Percentiles rank a stretch among this genome's conserved stretches.
Conservation (phyloP, 23 tunicate species). For the Trididemnum clinides region DNA sequence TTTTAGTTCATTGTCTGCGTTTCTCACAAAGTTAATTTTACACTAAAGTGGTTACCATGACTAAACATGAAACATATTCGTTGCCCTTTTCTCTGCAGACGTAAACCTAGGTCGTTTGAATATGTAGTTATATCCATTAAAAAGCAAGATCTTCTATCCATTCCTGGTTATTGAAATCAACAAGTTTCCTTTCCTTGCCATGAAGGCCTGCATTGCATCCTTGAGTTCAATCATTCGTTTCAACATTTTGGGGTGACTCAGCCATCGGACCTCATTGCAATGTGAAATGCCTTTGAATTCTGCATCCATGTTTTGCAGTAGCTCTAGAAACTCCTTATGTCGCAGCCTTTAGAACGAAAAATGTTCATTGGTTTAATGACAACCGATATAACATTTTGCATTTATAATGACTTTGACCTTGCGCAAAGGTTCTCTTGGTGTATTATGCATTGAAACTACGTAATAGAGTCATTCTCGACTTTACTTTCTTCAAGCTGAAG, state of each 20-base stretch:
- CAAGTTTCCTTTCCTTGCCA: neutral
- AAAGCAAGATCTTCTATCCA: constrained; percentile 33
- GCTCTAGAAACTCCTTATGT: constrained; percentile 35
- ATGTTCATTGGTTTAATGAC: constrained; percentile 29
- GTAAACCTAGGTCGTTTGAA: constrained; percentile 8
- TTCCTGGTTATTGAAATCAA: neutral
- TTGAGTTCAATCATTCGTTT: neutral
- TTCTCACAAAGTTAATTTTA: constrained; percentile 49
- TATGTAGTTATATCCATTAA: constrained; percentile 24
- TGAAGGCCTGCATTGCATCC: too few relatives aligned
- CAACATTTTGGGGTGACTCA: neutral
- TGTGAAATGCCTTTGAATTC: constrained; percentile 34
- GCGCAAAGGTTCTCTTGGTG: too few relatives aligned
- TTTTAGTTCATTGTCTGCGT: constrained; percentile 49
- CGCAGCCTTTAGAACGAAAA: constrained; percentile 28
- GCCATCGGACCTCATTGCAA: too few relatives aligned
- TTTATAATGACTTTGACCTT: constrained; percentile 21
- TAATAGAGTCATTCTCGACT: too few relatives aligned
- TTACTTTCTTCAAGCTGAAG: neutral
- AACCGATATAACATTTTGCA: too few relatives aligned
- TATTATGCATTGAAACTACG: constrained; percentile 21
- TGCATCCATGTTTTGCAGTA: constrained; percentile 43
- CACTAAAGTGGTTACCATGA: constrained; percentile 44
- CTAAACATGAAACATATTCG: constrained; percentile 35
- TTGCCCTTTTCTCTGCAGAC: constrained; percentile 28